These are phyloP conservation scores for Lysiphlebus fabarum DNA, from an alignment of 1,140 invertebrate genomes.

Conservation along the genomic window DNA sequence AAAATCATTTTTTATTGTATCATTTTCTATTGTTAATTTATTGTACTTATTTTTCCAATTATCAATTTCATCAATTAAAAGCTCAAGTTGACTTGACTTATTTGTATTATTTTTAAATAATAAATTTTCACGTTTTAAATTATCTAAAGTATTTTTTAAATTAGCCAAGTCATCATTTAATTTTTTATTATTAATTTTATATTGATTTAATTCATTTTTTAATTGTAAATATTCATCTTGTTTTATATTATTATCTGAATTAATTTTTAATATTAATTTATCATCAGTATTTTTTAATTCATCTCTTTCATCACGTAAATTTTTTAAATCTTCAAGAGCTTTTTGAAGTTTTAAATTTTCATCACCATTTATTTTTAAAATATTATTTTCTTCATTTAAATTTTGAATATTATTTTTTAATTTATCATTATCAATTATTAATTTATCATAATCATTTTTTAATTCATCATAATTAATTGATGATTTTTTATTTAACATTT, in stretches of 20 bases:
- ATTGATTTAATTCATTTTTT: too few relatives aligned
- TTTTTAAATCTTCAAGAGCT: constrained; percentile 16
- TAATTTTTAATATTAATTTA: not conserved
- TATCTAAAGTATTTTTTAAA: too few relatives aligned
- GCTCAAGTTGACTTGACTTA: too few relatives aligned
- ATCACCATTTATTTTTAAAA: not conserved
- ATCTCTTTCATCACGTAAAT: not conserved
- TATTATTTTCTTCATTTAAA: constrained; percentile 17
- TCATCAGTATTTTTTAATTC: constrained; percentile 8
- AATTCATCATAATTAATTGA: constrained; percentile 22
- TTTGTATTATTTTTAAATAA: too few relatives aligned
- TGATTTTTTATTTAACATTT: constrained; percentile 4
- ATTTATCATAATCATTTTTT: constrained; percentile 18
- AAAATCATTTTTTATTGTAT: too few relatives aligned
- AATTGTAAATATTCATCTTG: too few relatives aligned
- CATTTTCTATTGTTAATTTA: too few relatives aligned
- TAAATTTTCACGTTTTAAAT: too few relatives aligned
- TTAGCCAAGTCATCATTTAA: too few relatives aligned
- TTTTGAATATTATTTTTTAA: constrained; percentile 16
- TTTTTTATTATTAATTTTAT: too few relatives aligned
- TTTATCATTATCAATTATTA: constrained; percentile 11
- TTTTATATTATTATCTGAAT: not conserved
- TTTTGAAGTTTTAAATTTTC: constrained; percentile 16
- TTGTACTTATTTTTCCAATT: too few relatives aligned
- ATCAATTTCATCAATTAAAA: too few relatives aligned